These are phyloP conservation scores for Murina feae DNA, from an alignment of 2,113 vertebrate genomes.

Conservation along the genomic window DNA sequence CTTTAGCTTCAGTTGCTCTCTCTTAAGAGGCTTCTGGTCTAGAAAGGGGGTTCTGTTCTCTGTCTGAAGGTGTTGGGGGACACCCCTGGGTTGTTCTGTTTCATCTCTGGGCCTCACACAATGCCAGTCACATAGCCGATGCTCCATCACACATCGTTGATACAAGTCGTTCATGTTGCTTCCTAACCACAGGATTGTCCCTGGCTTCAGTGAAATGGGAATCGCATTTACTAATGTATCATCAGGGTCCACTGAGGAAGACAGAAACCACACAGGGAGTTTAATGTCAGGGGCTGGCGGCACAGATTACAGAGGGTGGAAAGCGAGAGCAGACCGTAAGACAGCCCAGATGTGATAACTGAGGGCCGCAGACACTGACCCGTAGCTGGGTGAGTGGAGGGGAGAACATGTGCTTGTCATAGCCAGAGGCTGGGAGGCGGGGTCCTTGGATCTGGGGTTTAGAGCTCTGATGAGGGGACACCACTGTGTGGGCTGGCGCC, in stretches of 20 bases:
- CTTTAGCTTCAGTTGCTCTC: neutral
- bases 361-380: neutral
- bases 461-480: neutral
- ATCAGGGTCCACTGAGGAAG: neutral
- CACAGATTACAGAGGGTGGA: neutral
- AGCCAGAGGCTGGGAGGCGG: neutral
- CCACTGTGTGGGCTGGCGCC: neutral
- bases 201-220: neutral
- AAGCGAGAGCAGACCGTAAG: neutral
- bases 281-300: neutral
- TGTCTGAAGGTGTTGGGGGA: neutral
- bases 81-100: neutral
- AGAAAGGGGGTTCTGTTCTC: neutral
- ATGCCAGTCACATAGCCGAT: neutral
- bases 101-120: neutral
- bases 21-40: neutral
- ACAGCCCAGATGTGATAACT: neutral
- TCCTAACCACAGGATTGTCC: neutral
- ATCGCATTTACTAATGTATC: neutral
- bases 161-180: neutral
- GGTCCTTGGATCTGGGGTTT: neutral
- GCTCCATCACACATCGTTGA: accelerated
- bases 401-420: neutral
- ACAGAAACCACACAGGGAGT: neutral
- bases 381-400: neutral